Evolutionary conservation across 2,113 vertebrate species (phyloP).

Genomic region (Baryphthengus martii): DNA sequence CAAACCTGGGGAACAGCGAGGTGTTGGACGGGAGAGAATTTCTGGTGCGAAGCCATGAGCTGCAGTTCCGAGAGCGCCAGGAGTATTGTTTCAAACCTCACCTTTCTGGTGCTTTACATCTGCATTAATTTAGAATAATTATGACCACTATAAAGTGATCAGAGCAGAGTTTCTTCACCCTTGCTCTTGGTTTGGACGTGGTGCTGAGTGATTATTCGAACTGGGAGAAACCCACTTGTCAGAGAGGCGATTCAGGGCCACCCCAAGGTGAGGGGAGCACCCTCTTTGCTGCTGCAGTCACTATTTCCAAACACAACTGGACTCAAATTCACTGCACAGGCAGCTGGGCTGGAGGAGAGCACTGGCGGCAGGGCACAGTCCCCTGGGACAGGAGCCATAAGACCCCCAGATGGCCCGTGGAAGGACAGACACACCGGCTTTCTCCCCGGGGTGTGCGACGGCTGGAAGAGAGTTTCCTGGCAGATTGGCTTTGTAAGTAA

Average conservation of each 20-base stretch:
- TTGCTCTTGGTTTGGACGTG: not conserved
- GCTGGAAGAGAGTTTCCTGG: not conserved
- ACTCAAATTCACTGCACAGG: not conserved
- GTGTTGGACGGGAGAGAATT: not conserved
- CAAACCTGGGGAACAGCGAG: not conserved
- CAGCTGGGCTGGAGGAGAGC: not conserved
- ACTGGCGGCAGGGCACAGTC: accelerated
- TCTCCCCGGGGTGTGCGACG: accelerated
- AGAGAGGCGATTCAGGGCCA: accelerated
- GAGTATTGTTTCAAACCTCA: not conserved
- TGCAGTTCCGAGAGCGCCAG: not conserved
- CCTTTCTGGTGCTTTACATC: not conserved
- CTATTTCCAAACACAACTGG: accelerated
- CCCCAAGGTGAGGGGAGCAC: accelerated
- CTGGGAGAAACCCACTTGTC: not conserved
- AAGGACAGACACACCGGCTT: accelerated
- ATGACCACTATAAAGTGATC: not conserved
- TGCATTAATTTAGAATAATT: not conserved
- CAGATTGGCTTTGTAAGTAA: not conserved
- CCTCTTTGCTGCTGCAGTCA: not conserved
- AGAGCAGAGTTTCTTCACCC: not conserved
- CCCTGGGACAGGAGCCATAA: not conserved
- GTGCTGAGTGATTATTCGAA: not conserved
- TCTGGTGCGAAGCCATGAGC: not conserved
- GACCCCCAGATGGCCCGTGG: accelerated